These are phyloP conservation scores for Sebastes nivosus DNA, from an alignment of 2,797 vertebrate species.

Conservation along the genomic window DNA sequence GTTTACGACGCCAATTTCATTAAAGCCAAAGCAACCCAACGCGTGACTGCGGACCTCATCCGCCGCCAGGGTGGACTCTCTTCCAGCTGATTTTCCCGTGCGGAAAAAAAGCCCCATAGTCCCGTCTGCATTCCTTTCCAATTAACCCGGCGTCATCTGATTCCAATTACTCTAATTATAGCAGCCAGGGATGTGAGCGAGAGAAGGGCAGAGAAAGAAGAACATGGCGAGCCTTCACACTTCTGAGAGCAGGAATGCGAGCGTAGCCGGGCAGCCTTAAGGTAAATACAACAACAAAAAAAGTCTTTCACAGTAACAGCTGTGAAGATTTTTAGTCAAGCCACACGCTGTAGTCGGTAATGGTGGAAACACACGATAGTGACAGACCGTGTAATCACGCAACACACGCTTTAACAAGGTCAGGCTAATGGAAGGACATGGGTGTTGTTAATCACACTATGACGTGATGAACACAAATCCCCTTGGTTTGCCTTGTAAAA, in stretches of 20 bases:
- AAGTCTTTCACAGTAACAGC: conserved; percentile 56
- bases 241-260: conserved; percentile 46
- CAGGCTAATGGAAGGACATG: conserved; percentile 58
- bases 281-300: conserved; percentile 60
- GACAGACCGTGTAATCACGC: conserved; percentile 50
- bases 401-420: conserved; percentile 58
- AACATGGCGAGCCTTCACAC: conserved; percentile 53
- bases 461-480: conserved; percentile 50
- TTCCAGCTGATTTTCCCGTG: conserved; percentile 72
- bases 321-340: conserved; percentile 31
- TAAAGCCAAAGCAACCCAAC: conserved; percentile 52
- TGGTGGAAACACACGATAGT: conserved; percentile 41
- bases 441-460: conserved; percentile 54
- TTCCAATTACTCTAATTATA: conserved; percentile 86
- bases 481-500: conserved; percentile 54
- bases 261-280: conserved; percentile 46
- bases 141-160: conserved; percentile 83
- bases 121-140: conserved; percentile 83
- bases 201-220: conserved; percentile 5
- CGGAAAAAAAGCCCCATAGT: conserved; percentile 74
- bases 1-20: conserved; percentile 47
- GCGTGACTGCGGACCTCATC: conserved; percentile 52
- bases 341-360: not conserved
- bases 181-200: conserved; percentile 60
- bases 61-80: conserved; percentile 46